phyloP scores from a whole-genome alignment of 2,113 vertebrate species.

The Ginglymostoma cirratum region DNA sequence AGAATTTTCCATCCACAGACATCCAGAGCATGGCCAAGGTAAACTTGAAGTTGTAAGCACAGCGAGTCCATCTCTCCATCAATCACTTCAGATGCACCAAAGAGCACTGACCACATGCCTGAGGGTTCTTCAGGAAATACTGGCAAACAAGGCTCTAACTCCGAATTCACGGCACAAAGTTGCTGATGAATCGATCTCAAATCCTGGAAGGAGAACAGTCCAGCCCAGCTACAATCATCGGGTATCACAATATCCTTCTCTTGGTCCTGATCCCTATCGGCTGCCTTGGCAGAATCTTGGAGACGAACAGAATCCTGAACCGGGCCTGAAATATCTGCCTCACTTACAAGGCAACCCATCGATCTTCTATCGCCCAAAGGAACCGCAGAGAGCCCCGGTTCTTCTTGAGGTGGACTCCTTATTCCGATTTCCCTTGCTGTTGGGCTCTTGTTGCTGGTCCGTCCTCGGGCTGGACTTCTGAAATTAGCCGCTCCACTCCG shows the following conservation, averaged over 20 bases:
- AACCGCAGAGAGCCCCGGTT: not conserved
- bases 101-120: conserved; percentile 84
- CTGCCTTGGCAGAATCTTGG: conserved; percentile 37
- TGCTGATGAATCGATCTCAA: conserved; percentile 78
- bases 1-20: conserved; percentile 97
- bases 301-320: not conserved
- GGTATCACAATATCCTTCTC: conserved; percentile 33
- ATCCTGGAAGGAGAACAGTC: conserved; percentile 91
- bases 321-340: not conserved
- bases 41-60: conserved; percentile 82
- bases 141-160: conserved; percentile 82
- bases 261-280: conserved; percentile 39
- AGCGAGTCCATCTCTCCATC: conserved; percentile 71
- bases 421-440: not conserved
- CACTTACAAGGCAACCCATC: not conserved
- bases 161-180: conserved; percentile 84
- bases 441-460: not conserved
- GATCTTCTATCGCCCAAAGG: too few species aligned
- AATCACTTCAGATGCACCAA: conserved; percentile 64
- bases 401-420: not conserved
- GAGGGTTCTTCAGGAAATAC: conserved; percentile 83
- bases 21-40: conserved; percentile 86
- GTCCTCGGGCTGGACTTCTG: not conserved
- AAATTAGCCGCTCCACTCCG: not conserved
- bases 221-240: conserved; percentile 93